These are phyloP conservation scores for Garra rufa DNA, from an alignment of 2,113 vertebrate species.

Conservation along the genomic window DNA sequence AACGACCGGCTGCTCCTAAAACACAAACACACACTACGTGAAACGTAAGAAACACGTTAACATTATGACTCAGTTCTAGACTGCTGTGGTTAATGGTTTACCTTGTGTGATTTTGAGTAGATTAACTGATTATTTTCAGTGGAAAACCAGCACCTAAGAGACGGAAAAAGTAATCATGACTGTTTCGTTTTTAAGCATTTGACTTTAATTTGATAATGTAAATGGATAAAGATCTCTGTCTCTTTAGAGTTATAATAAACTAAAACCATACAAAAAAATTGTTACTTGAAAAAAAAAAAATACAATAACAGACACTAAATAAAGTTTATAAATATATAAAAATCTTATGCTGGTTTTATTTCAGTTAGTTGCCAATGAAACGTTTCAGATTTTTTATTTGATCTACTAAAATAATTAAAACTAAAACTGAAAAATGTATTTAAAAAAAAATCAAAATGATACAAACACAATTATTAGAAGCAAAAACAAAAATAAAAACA, in stretches of 20 bases:
- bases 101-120: constrained; percentile 78
- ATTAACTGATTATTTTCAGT: constrained; percentile 75
- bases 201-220: neutral
- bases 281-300: too few relatives aligned
- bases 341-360: too few relatives aligned
- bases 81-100: constrained; percentile 36
- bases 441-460: neutral
- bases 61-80: neutral
- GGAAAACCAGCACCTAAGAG: constrained; percentile 75
- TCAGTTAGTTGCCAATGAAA: too few relatives aligned
- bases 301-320: too few relatives aligned
- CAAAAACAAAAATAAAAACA: too few relatives aligned
- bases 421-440: too few relatives aligned
- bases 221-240: neutral
- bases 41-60: neutral
- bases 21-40: neutral
- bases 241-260: neutral
- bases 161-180: neutral
- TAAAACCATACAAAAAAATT: neutral
- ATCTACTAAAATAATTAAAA: too few relatives aligned
- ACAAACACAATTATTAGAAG: neutral
- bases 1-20: constrained; percentile 68
- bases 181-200: neutral
- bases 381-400: too few relatives aligned
- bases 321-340: too few relatives aligned